A percentile compares a stretch with the other conserved stretches of the same genome.
phyloP scores from a whole-genome alignment of 2,113 vertebrate genomes.

The Motacilla tschutschensis region DNA sequence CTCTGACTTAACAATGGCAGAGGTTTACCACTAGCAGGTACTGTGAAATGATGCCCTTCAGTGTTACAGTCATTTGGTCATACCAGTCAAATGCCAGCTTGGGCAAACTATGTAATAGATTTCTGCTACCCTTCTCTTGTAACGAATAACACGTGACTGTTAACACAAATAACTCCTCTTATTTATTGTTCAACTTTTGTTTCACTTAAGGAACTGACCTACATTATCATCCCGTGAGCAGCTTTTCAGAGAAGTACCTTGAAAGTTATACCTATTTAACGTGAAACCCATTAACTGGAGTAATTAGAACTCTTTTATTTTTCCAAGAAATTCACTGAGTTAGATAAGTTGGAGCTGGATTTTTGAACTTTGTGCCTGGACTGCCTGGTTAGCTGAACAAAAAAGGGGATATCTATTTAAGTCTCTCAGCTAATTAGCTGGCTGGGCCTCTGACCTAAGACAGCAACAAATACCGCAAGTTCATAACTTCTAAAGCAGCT shows the following conservation, averaged over 20 bases:
- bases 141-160: slow-evolving; percentile 94
- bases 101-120: slow-evolving; percentile 78
- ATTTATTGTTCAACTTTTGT: slow-evolving; percentile 93
- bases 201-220: slow-evolving; percentile 81
- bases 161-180: slow-evolving; percentile 95
- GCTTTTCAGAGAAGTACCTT: slow-evolving; percentile 88
- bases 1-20: slow-evolving; percentile 82
- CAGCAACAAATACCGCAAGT: slow-evolving; percentile 64
- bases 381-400: slow-evolving; percentile 69
- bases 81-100: slow-evolving; percentile 80
- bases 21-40: slow-evolving; percentile 85
- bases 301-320: slow-evolving; percentile 88
- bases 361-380: slow-evolving; percentile 83
- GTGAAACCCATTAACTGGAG: slow-evolving; percentile 95
- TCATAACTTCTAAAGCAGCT: slow-evolving; percentile 62
- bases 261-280: slow-evolving; percentile 94
- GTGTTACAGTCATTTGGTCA: slow-evolving; percentile 86
- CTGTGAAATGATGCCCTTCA: slow-evolving; percentile 93
- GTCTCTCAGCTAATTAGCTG: slow-evolving; percentile 81
- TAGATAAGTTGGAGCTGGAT: slow-evolving; percentile 83
- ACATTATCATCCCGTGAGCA: slow-evolving; percentile 77
- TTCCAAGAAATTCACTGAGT: slow-evolving; percentile 85
- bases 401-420: slow-evolving; percentile 89
- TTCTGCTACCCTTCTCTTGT: slow-evolving; percentile 89
- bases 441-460: slow-evolving; percentile 68